Evolutionary conservation across 2,888 invertebrate genomes (phyloP).

Genomic region (Magallana nippona): DNA sequence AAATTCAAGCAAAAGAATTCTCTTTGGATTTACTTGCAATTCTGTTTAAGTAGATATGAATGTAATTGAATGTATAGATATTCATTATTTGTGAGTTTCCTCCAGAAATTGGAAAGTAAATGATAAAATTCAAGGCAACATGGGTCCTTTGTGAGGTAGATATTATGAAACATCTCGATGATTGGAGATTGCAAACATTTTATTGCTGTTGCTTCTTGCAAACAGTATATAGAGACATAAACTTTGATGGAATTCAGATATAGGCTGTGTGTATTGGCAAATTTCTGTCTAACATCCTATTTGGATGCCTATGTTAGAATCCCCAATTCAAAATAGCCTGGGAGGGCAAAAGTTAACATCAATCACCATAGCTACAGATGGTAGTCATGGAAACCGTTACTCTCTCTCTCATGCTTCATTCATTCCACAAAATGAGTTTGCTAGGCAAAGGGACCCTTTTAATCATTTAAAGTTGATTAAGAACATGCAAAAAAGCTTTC

Average conservation of each 20-base stretch:
- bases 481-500: background rate
- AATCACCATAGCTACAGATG: constrained; percentile 18
- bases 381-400: constrained; percentile 19
- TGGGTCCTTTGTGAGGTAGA: no score
- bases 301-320: background rate
- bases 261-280: background rate
- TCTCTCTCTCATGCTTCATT: constrained; percentile 13
- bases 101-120: no score
- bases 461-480: constrained; percentile 26
- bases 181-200: no score
- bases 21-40: no score
- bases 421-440: background rate
- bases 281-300: background rate
- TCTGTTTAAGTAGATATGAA: no score
- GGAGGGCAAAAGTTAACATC: background rate
- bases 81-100: no score
- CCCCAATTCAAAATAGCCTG: background rate
- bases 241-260: background rate
- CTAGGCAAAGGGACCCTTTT: background rate
- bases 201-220: background rate
- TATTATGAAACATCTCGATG: no score
- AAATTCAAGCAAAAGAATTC: no score
- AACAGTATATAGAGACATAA: background rate
- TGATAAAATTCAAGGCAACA: no score
- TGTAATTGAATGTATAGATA: no score